Percentiles rank a stretch among this genome's conserved stretches.
Conservation (phyloP, 2,797 vertebrate species). For the Anas capensis region DNA sequence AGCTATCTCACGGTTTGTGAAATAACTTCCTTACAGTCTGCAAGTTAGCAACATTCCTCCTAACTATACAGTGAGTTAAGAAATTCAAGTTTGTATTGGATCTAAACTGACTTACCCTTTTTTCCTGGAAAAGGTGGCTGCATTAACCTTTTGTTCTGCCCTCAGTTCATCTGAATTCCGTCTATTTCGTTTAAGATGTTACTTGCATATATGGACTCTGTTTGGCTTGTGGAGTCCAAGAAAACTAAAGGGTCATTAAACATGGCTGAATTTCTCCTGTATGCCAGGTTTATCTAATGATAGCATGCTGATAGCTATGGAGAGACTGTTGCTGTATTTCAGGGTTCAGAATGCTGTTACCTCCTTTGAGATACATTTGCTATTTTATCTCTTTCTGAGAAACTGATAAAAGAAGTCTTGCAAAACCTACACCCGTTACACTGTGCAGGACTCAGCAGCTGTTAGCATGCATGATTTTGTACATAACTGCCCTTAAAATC, state of each 20-base stretch:
- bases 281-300: background rate
- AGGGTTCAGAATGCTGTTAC: background rate
- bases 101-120: background rate
- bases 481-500: background rate
- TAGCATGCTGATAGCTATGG: background rate
- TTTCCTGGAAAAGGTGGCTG: background rate
- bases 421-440: fast-evolving
- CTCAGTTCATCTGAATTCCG: background rate
- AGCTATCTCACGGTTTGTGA: background rate
- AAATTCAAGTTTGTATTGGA: background rate
- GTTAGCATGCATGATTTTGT: background rate
- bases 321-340: background rate
- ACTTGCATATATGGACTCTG: background rate
- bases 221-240: background rate
- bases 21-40: background rate
- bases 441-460: background rate
- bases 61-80: background rate
- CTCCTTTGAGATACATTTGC: background rate
- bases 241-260: background rate
- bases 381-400: background rate
- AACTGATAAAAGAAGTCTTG: background rate
- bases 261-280: fast-evolving
- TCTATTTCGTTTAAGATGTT: background rate
- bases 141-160: background rate
- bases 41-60: background rate